Percentiles rank a stretch among this genome's conserved stretches.
Evolutionary conservation across 2,797 vertebrate genomes (phyloP).

Genomic region (Poecilia velifera): DNA sequence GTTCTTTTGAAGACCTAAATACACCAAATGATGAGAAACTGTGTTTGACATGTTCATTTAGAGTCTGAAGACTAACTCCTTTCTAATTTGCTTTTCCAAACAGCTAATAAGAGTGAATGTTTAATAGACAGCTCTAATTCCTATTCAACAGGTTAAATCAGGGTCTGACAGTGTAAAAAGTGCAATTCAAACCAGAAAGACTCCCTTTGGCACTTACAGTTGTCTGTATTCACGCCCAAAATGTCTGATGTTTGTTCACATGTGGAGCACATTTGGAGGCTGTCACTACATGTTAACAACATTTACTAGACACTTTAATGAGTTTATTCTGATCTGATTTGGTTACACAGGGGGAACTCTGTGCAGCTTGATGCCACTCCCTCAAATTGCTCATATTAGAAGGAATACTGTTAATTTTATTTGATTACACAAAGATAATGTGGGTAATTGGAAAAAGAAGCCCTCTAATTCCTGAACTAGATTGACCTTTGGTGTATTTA

Average conservation of each 20-base stretch:
- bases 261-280: background rate
- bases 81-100: background rate
- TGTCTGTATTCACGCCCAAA: constrained; percentile 2
- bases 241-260: background rate
- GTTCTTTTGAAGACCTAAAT: background rate
- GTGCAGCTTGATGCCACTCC: constrained; percentile 34
- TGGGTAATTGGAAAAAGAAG: constrained; percentile 29
- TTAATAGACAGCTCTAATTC: background rate
- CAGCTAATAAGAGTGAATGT: background rate
- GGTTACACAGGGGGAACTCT: constrained; percentile 45
- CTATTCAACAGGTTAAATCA: background rate
- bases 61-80: background rate
- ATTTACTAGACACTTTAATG: constrained; percentile 50
- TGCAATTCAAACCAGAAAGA: background rate
- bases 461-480: constrained; percentile 12
- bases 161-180: background rate
- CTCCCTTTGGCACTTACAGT: background rate
- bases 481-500: constrained; percentile 3
- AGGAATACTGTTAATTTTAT: constrained; percentile 22
- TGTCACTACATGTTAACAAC: constrained; percentile 17
- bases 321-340: constrained; percentile 54
- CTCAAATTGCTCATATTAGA: constrained; percentile 32
- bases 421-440: constrained; percentile 45
- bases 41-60: background rate
- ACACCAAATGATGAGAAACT: background rate